These are phyloP conservation scores for Caradrina kadenii DNA, from an alignment of 2,888 invertebrate species.

Conservation along the genomic window DNA sequence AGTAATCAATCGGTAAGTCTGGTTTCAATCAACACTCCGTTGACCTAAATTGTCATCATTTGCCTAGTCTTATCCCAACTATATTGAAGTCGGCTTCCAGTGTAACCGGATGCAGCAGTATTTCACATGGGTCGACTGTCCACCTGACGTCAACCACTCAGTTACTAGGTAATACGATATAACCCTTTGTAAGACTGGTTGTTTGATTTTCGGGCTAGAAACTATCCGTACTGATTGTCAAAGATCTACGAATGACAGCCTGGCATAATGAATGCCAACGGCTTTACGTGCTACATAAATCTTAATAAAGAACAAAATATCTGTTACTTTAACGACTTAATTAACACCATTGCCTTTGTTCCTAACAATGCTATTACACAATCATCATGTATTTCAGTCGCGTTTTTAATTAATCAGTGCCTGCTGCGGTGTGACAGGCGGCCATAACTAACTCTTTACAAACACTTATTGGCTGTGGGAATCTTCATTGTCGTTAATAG, in stretches of 20 bases:
- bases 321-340: conserved; percentile 19
- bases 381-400: conserved; percentile 16
- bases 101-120: no score
- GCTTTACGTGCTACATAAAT: background rate
- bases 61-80: no score
- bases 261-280: no score
- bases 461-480: conserved; percentile 70
- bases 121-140: no score
- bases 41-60: no score
- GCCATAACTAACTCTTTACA: conserved; percentile 55
- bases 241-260: no score
- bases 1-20: conserved; percentile 5
- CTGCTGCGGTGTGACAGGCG: conserved; percentile 57
- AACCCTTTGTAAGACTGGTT: no score
- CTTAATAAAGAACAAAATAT: conserved; percentile 5
- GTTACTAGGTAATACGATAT: no score
- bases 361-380: conserved; percentile 38
- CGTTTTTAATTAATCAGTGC: conserved; percentile 43
- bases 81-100: no score
- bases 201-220: no score
- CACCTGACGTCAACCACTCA: no score
- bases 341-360: conserved; percentile 18
- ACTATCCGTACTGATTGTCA: no score
- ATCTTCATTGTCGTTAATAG: conserved; percentile 62
- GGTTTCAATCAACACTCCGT: conserved; percentile 1